These are phyloP conservation scores for Sarcophaga caerulescens DNA, from an alignment of 2,888 invertebrate genomes.

Conservation along the genomic window DNA sequence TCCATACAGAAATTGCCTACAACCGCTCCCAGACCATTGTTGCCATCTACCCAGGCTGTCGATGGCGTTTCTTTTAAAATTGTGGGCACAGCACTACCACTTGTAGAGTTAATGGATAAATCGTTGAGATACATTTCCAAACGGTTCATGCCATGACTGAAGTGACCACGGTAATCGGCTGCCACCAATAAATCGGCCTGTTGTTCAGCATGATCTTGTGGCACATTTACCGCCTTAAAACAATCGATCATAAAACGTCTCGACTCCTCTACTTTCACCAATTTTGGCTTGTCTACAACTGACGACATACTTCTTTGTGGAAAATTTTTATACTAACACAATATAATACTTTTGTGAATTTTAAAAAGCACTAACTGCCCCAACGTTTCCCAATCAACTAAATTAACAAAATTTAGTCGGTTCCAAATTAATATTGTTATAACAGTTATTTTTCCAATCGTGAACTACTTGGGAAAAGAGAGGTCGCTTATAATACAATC, in stretches of 20 bases:
- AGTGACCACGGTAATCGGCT: slow-evolving; percentile 92
- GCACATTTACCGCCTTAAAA: slow-evolving; percentile 85
- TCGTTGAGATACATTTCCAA: slow-evolving; percentile 91
- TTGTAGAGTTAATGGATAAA: slow-evolving; percentile 85
- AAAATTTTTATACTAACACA: slow-evolving; percentile 41
- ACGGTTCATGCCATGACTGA: slow-evolving; percentile 93
- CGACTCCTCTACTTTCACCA: slow-evolving; percentile 79
- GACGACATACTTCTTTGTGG: slow-evolving; percentile 71
- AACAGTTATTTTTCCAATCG: neutral
- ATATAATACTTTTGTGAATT: slow-evolving; percentile 2
- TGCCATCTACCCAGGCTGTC: slow-evolving; percentile 89
- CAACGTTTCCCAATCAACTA: slow-evolving; percentile 30
- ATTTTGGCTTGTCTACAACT: slow-evolving; percentile 67
- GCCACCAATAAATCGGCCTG: slow-evolving; percentile 87
- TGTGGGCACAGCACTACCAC: slow-evolving; percentile 84
- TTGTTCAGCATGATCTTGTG: slow-evolving; percentile 83
- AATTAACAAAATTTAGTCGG: neutral
- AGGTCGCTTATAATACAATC: no score
- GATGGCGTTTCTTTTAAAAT: slow-evolving; percentile 87
- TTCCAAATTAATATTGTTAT: slow-evolving; percentile 7
- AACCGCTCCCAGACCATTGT: slow-evolving; percentile 90
- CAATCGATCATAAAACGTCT: slow-evolving; percentile 85
- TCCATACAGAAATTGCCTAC: slow-evolving; percentile 90
- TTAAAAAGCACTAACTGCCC: neutral
- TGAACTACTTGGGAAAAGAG: no score